These are phyloP conservation scores for Trichopria drosophilae DNA, from an alignment of 2,888 invertebrate species.

Conservation along the genomic window DNA sequence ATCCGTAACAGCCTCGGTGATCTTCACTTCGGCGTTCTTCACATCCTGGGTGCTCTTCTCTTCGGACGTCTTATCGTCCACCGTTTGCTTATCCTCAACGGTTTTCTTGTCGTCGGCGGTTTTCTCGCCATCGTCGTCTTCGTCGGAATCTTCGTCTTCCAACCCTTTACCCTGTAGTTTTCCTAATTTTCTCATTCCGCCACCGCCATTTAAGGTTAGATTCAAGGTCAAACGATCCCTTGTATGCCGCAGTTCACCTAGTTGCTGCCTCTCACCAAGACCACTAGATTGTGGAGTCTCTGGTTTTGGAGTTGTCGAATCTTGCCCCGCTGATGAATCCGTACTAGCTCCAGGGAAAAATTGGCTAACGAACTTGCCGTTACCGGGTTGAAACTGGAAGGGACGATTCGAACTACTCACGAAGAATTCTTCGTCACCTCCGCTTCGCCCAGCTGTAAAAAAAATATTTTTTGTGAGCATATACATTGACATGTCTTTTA, in stretches of 20 bases:
- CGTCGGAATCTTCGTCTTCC: slow-evolving; percentile 31
- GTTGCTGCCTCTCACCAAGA: slow-evolving; percentile 44
- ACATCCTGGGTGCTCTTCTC: neutral
- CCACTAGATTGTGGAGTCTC: slow-evolving; percentile 40
- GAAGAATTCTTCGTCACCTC: slow-evolving; percentile 70
- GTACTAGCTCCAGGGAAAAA: slow-evolving; percentile 69
- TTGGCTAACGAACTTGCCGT: slow-evolving; percentile 65
- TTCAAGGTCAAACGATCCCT: slow-evolving; percentile 73
- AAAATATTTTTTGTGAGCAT: neutral
- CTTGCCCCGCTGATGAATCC: slow-evolving; percentile 25
- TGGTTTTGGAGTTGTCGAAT: slow-evolving; percentile 22
- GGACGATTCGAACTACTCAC: slow-evolving; percentile 74
- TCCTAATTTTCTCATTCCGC: slow-evolving; percentile 20
- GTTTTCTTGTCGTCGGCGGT: slow-evolving; percentile 12
- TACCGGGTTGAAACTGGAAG: slow-evolving; percentile 63
- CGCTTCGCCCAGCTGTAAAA: neutral
- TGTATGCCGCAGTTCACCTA: slow-evolving; percentile 75
- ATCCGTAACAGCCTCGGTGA: slow-evolving; percentile 5
- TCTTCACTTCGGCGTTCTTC: too few relatives aligned
- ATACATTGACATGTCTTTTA: neutral
- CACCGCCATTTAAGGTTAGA: slow-evolving; percentile 49
- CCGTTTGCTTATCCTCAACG: slow-evolving; percentile 6
- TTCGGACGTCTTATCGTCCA: neutral
- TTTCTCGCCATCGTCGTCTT: slow-evolving; percentile 13
- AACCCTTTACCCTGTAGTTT: slow-evolving; percentile 29